Evolutionary conservation across 2,797 vertebrate genomes (phyloP).

Genomic region (Microcaecilia unicolor): DNA sequence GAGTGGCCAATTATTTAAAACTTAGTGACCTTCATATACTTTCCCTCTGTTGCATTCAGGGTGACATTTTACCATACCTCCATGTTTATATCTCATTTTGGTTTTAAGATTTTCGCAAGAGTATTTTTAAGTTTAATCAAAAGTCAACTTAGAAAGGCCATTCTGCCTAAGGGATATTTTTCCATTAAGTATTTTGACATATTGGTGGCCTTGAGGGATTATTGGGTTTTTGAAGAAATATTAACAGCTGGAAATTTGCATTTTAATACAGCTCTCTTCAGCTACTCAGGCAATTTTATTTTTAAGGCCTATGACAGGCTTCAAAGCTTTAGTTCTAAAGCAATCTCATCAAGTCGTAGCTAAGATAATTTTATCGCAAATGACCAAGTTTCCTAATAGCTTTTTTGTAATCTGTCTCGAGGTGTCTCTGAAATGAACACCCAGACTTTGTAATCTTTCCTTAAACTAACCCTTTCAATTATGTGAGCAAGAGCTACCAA

Average conservation of each 20-base stretch:
- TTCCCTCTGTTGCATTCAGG: slow-evolving; percentile 27
- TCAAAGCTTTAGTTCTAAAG: slow-evolving; percentile 76
- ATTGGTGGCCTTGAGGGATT: slow-evolving; percentile 98
- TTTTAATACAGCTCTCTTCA: slow-evolving; percentile 98
- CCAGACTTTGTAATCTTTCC: slow-evolving; percentile 47
- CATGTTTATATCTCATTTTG: slow-evolving; percentile 54
- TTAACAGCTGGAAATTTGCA: slow-evolving; percentile 99
- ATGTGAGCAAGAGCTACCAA: too few species aligned
- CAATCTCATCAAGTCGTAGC: slow-evolving; percentile 64
- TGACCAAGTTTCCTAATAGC: slow-evolving; percentile 57
- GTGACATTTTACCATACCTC: slow-evolving; percentile 50
- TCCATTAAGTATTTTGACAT: slow-evolving; percentile 99
- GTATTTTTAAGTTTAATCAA: slow-evolving; percentile 94
- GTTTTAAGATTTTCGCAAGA: slow-evolving; percentile 57
- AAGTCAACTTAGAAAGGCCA: slow-evolving; percentile 83
- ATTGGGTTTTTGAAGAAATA: slow-evolving; percentile 99
- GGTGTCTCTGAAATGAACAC: slow-evolving; percentile 53
- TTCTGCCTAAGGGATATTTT: slow-evolving; percentile 95
- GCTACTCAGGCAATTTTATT: slow-evolving; percentile 93
- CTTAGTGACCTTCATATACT: slow-evolving; percentile 30
- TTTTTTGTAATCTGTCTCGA: slow-evolving; percentile 50
- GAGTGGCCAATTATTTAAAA: slow-evolving; percentile 38
- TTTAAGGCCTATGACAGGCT: slow-evolving; percentile 82
- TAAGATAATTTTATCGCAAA: slow-evolving; percentile 68
- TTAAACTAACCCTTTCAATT: slow-evolving; percentile 42